These are phyloP conservation scores for Peribatodes rhomboidaria DNA, from an alignment of 2,888 invertebrate species.

Conservation along the genomic window DNA sequence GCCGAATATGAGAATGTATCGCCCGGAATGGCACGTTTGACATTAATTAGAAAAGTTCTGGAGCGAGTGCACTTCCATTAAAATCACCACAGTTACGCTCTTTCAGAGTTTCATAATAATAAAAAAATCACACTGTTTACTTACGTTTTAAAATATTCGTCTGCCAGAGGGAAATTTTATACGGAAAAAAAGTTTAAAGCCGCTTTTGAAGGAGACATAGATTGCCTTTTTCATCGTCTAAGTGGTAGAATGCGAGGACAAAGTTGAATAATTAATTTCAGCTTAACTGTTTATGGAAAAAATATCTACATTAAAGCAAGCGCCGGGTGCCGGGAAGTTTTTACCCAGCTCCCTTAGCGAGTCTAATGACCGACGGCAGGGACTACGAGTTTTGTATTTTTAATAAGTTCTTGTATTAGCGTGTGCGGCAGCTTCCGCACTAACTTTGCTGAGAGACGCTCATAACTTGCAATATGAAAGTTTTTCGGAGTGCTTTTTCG, in stretches of 20 bases:
- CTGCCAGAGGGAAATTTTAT: not conserved
- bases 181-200: constrained; percentile 15
- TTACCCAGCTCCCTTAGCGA: constrained; percentile 49
- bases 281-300: constrained; percentile 58
- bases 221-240: constrained; percentile 39
- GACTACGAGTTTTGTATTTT: constrained; percentile 70
- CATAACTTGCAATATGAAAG: constrained; percentile 38
- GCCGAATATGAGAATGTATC: constrained; percentile 47
- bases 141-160: not conserved
- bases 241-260: constrained; percentile 49
- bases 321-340: constrained; percentile 60
- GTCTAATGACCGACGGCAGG: constrained; percentile 65
- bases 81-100: constrained; percentile 15
- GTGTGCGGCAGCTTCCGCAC: constrained; percentile 54
- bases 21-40: constrained; percentile 40
- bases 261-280: constrained; percentile 62
- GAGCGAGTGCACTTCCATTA: constrained; percentile 33
- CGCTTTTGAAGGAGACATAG: constrained; percentile 37
- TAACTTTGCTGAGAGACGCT: constrained; percentile 41
- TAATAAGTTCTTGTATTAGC: constrained; percentile 67
- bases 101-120: constrained; percentile 7
- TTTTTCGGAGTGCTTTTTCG: constrained; percentile 28
- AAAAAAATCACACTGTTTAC: not conserved
- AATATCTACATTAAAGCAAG: constrained; percentile 55
- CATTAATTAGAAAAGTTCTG: constrained; percentile 49